Evolutionary conservation across 2,888 invertebrate genomes (phyloP), one percentile per base, ranked within the genome.

Genomic region (Hirtodrosophila cameraria): DNA sequence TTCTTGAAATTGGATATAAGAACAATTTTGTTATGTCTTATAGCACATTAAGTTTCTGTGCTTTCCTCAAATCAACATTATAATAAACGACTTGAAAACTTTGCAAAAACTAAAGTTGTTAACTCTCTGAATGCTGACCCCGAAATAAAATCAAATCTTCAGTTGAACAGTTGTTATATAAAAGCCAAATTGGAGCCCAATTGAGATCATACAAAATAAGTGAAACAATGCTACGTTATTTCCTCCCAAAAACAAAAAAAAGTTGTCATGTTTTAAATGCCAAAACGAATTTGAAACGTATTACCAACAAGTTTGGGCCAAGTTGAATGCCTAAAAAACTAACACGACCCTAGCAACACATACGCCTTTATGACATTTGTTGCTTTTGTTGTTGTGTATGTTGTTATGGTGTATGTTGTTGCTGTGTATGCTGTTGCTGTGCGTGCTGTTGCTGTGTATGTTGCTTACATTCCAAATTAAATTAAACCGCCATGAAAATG

Each of bases 401-500:
- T n/a, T n/a, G n/a, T n/a, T n/a, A n/a, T n/a, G n/a, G n/a, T n/a
- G n/a, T n/a, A n/a, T n/a, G n/a, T 46, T 54, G 42, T 25, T 27
- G 35, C 58, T 46, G 23, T 23, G 6, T 6, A 7, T 23, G 23
- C 1, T 54, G 42, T 25, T 27, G 35, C 58, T 46, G 23, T 23
- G 6, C 7, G 6, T 23, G 23, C 1, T 54, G 42, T 25, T 27
- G 35, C 58, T 46, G 23, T 23, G 6, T 6, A 7, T 23, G 23
- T 5, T 55, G 50, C 50, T 49, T 62, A 54, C 74, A 73, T 45
- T 62, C 46, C 65, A 81, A 81, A 74, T 81, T 61, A 77, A 81
- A 86, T 84, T 70, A 77, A 81, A 68, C 43, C 67, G 43, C 31
- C 70, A 76, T 76, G 77, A 80, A 80, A 80, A 86, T 76, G 64